A percentile compares a stretch with the other conserved stretches of the same genome.
Conservation (phyloP, 2,113 vertebrate genomes). For the Hypocryptadius cinnamomeus region DNA sequence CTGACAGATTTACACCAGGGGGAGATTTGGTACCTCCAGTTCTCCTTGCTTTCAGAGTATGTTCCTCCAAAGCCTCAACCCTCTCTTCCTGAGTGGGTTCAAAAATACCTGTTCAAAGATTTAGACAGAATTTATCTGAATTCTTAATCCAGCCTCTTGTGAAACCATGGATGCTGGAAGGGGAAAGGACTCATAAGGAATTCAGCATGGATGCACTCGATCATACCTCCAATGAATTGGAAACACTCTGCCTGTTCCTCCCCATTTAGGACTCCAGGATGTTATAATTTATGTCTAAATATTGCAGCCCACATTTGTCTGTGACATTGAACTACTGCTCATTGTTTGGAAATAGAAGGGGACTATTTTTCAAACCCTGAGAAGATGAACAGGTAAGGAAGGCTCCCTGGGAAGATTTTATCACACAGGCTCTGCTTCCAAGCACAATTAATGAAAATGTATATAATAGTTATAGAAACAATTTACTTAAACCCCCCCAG, state of each 20-base stretch:
- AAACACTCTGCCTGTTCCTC: neutral
- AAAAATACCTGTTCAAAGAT: neutral
- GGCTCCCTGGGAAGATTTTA: constrained; percentile 9
- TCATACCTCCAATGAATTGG: neutral
- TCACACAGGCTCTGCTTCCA: neutral
- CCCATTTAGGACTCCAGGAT: neutral
- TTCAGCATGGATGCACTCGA: neutral
- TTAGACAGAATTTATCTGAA: neutral
- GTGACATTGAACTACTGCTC: constrained; percentile 39
- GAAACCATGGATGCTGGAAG: neutral
- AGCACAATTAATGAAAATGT: constrained; percentile 40
- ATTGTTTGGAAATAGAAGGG: constrained; percentile 45
- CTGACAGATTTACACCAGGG: neutral
- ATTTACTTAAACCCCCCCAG: neutral
- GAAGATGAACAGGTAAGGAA: constrained; percentile 25
- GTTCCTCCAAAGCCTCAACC: neutral
- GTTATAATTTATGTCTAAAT: constrained; percentile 17
- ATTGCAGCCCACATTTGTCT: constrained; percentile 23
- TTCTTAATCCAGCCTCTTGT: neutral
- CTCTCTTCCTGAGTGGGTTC: neutral
- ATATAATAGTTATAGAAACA: neutral
- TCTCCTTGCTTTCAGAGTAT: neutral
- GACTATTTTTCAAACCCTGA: constrained; percentile 21
- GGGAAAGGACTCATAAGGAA: neutral
- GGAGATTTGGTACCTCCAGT: neutral